A percentile compares a stretch with the other conserved stretches of the same genome.
phyloP scores from a whole-genome alignment of 2,797 vertebrate genomes.

The Oceanodroma leucorhoa region DNA sequence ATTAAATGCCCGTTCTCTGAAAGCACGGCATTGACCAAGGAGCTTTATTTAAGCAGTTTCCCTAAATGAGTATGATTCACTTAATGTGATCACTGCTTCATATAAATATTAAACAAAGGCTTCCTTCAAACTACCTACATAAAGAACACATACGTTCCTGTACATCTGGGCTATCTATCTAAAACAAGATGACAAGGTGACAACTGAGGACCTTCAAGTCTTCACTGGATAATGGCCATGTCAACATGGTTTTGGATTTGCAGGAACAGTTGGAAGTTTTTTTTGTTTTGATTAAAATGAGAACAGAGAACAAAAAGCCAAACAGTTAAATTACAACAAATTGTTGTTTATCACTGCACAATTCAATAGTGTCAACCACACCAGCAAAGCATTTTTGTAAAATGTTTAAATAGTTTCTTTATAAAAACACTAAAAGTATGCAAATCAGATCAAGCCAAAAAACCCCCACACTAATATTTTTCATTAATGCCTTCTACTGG shows the following conservation, averaged over 20 bases:
- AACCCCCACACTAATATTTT: background rate
- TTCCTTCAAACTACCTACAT: background rate
- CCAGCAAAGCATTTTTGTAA: background rate
- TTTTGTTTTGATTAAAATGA: conserved; percentile 4
- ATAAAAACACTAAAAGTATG: background rate
- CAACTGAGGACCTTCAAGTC: background rate
- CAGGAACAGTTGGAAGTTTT: background rate
- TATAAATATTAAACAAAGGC: background rate
- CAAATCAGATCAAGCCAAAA: background rate
- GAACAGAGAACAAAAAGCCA: background rate
- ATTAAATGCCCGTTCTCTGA: background rate
- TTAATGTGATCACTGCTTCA: background rate
- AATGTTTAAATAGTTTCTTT: background rate
- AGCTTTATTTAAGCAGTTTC: background rate
- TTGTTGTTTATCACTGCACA: background rate
- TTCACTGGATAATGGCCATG: background rate
- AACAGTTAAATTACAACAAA: background rate
- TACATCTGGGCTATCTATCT: background rate
- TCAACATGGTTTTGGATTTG: background rate
- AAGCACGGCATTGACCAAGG: background rate
- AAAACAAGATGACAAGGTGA: background rate
- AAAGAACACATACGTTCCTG: background rate
- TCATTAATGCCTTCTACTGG: background rate
- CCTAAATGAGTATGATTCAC: background rate
- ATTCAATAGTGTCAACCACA: background rate